Percentiles rank a stretch among this genome's conserved stretches.
Conservation (phyloP, 1,140 invertebrate genomes). For the Drosophila equinoxialis region DNA sequence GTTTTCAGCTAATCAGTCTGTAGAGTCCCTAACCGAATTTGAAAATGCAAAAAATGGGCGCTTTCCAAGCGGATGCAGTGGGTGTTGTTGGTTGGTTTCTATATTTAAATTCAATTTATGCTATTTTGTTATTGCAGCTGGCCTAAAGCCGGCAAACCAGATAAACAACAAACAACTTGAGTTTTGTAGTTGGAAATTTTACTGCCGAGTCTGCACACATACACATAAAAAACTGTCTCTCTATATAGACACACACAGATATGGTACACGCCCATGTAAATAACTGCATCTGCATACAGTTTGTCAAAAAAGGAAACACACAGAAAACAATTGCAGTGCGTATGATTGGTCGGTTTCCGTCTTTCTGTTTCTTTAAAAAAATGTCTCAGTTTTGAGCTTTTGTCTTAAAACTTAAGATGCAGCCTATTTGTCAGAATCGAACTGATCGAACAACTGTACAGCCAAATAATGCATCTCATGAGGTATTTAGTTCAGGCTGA, state of each 20-base stretch:
- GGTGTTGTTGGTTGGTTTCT: conserved; percentile 47
- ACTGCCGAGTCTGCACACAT: conserved; percentile 13
- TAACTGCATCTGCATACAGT: conserved; percentile 26
- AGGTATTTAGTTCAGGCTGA: no score
- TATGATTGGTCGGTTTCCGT: no score
- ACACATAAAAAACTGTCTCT: conserved; percentile 1
- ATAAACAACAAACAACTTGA: conserved; percentile 61
- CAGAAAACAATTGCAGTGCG: not conserved
- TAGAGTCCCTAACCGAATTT: conserved; percentile 12
- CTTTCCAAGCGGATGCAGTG: conserved; percentile 53
- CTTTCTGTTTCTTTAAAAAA: no score
- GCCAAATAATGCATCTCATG: no score
- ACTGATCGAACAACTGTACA: no score
- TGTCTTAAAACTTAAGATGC: no score
- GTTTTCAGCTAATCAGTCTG: not conserved
- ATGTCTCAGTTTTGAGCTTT: no score
- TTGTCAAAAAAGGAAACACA: not conserved
- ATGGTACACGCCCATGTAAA: conserved; percentile 15
- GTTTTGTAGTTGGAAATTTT: conserved; percentile 13
- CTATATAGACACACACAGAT: not conserved
- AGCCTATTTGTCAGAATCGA: no score
- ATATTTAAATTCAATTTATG: conserved; percentile 74
- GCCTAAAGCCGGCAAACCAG: conserved; percentile 68
- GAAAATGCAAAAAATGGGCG: not conserved
- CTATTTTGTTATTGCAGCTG: conserved; percentile 73